Percentiles rank a stretch among this genome's conserved stretches.
These are phyloP conservation scores for Myrmecobius fasciatus DNA, from an alignment of 2,113 vertebrate genomes.

Conservation along the genomic window DNA sequence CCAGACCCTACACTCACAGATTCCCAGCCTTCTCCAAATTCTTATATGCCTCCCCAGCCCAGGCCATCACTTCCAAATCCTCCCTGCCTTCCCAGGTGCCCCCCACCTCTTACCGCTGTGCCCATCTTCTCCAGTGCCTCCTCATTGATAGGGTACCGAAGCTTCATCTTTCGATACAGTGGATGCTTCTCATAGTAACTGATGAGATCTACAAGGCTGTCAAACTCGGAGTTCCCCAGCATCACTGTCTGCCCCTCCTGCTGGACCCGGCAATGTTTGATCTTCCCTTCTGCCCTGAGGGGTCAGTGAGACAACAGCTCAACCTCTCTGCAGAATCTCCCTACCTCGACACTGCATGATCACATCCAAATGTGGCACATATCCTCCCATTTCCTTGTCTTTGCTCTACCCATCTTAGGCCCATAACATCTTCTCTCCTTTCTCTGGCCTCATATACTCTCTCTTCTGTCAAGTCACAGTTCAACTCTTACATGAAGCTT, in stretches of 20 bases:
- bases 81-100: not conserved
- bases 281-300: conserved; percentile 96
- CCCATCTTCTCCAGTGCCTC: conserved; percentile 99
- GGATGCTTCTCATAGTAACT: conserved; percentile 98
- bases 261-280: conserved; percentile 98
- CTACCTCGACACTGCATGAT: not conserved
- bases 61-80: not conserved
- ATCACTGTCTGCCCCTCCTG: conserved; percentile 96
- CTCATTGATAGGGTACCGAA: conserved; percentile 98
- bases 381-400: not conserved
- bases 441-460: accelerated
- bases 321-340: not conserved
- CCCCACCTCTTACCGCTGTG: conserved; percentile 92
- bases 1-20: not conserved
- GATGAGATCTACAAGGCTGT: conserved; percentile 97
- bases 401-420: accelerated
- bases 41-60: not conserved
- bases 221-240: conserved; percentile 96
- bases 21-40: not conserved
- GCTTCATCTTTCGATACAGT: conserved; percentile 98
- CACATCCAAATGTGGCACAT: not conserved
- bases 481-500: not conserved
- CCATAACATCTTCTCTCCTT: not conserved
- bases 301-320: not conserved
- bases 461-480: accelerated